Conservation (phyloP, 2,888 invertebrate genomes). For the Rambutsinella grinnellia region DNA sequence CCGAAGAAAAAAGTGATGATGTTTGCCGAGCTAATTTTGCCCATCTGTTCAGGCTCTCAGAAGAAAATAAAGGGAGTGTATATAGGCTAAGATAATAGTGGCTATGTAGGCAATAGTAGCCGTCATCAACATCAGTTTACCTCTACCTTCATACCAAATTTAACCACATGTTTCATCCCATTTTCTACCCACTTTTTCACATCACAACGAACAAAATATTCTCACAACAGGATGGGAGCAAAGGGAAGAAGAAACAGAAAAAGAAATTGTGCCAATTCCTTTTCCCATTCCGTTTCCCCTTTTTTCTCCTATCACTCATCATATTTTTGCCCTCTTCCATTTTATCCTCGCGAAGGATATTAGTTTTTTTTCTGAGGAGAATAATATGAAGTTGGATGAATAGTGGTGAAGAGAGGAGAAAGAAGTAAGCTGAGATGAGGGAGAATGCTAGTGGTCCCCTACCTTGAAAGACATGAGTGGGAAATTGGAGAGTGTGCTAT, state of each 20-base stretch:
- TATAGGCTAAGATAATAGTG: neutral
- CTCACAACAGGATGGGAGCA: neutral
- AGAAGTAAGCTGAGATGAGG: neutral
- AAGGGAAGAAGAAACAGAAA: neutral
- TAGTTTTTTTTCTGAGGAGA: too few species aligned
- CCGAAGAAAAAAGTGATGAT: conserved; percentile 47
- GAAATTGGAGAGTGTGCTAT: neutral
- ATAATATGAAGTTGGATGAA: conserved; percentile 4
- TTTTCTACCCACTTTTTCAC: too few species aligned
- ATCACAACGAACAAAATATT: too few species aligned
- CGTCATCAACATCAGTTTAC: neutral
- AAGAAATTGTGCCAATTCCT: conserved; percentile 30
- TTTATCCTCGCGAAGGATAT: neutral
- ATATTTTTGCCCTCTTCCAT: too few species aligned
- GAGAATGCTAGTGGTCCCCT: neutral
- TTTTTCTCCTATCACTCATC: neutral
- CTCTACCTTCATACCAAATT: conserved; percentile 42
- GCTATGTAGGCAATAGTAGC: neutral
- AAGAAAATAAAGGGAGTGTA: neutral
- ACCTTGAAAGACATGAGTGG: neutral
- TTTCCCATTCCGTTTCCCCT: conserved; percentile 3
- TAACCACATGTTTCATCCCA: conserved; percentile 50
- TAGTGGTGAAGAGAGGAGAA: conserved; percentile 2
- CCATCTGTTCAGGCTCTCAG: conserved; percentile 60
- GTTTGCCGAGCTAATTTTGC: conserved; percentile 58